These are phyloP conservation scores for Halotydeus destructor DNA, from an alignment of 1,140 invertebrate genomes.

Conservation along the genomic window DNA sequence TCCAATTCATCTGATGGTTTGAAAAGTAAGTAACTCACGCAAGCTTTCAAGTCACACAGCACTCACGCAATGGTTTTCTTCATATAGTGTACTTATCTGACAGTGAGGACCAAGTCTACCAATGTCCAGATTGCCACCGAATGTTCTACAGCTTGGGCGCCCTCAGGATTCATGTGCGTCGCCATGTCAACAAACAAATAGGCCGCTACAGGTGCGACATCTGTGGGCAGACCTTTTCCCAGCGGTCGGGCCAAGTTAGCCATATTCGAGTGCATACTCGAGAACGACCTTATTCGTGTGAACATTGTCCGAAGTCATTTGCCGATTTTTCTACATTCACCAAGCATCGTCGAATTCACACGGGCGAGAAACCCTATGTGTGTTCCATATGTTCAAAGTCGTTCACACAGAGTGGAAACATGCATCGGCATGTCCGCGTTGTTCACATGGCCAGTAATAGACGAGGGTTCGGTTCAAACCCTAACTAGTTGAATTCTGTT, in stretches of 20 bases:
- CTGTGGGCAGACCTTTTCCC: constrained; percentile 17
- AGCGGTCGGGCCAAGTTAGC: constrained; percentile 14
- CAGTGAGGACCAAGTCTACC: constrained; percentile 6
- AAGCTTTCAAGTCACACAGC: too few relatives aligned
- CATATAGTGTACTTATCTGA: constrained; percentile 34
- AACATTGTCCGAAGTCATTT: constrained; percentile 32
- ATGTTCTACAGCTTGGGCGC: neutral
- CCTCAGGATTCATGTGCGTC: constrained; percentile 9
- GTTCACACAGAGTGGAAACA: constrained; percentile 10
- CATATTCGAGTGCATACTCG: constrained; percentile 8
- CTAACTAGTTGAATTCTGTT: too few relatives aligned
- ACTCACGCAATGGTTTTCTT: too few relatives aligned
- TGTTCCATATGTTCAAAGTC: constrained; percentile 5
- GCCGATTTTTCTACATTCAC: constrained; percentile 64
- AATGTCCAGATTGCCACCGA: constrained; percentile 4
- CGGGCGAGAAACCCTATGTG: constrained; percentile 11
- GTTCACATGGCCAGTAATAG: too few relatives aligned
- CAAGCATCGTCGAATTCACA: constrained; percentile 10
- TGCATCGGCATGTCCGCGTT: constrained; percentile 7
- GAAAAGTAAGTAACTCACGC: too few relatives aligned
- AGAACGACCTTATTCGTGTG: constrained; percentile 6
- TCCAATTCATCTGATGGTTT: too few relatives aligned
- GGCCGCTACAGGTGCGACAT: constrained; percentile 18
- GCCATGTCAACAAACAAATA: constrained; percentile 15
- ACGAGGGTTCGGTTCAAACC: too few relatives aligned